Evolutionary conservation across 2,888 invertebrate genomes (phyloP), one percentile per base, ranked within the genome.

Genomic region (Dascillus cervinus): DNA sequence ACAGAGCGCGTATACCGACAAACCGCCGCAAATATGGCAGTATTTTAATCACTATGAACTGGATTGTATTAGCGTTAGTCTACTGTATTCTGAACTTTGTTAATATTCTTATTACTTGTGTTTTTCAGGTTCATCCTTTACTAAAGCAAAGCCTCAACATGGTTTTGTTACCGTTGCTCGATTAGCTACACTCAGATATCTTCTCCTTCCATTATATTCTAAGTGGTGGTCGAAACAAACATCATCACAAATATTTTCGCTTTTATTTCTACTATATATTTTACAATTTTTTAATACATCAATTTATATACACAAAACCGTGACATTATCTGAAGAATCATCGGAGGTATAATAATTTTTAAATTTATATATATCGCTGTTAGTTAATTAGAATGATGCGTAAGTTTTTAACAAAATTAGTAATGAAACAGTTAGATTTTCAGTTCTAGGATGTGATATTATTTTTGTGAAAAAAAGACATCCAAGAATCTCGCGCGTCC

Each of bases 201-300:
- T 92, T 31, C 77, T 95, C 56, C 70, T 95, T 33, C 96, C 96
- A 3, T 70, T 84, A 10, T 82, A 87, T 55, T 77, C 79, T 55
- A 77, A 77, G 60, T 95, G 94, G 94, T 95, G 89, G 89, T 77
- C 81, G 19, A 78, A 82, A 52, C 92, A 94, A 66, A 92, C 92
- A 3, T 88, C 89, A 4, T 67, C 73, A 3, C 71, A 73, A 39
- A 79, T 88, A 44, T 87, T 85, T 56, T 66, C 72, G 35, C 71
- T 89, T 46, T 73, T 92, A 32, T 66, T 88, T 13, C 65, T 76
- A n/a, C 65, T 94, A 13, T 94, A 94, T 69, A 51, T 77, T 27
- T 68, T 49, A 21, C 49, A 51, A 27, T 25, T 69, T 49, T 47
- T 64, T 19, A 66, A 61, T 41, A 63, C 65, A 60, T 62, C 60